Evolutionary conservation across 2,113 vertebrate species (phyloP).

Genomic region (Bucco capensis): DNA sequence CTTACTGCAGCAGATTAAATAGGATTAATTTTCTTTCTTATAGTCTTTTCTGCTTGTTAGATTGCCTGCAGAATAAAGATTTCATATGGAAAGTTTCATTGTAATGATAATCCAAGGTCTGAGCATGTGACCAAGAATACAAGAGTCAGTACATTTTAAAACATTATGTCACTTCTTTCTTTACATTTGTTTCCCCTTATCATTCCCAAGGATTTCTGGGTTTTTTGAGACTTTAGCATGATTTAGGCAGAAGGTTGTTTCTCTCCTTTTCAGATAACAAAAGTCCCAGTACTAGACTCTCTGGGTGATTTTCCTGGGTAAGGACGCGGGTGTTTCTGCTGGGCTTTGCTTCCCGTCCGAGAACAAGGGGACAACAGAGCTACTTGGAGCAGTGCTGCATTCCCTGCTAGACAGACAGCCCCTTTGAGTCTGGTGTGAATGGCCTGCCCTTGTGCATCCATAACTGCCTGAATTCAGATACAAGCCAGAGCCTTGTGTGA

Average conservation of each 20-base stretch:
- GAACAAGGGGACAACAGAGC: constrained; percentile 11
- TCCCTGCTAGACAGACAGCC: background rate
- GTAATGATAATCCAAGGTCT: background rate
- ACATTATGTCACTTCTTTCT: background rate
- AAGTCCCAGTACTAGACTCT: background rate
- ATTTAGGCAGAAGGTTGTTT: background rate
- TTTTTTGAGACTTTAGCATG: background rate
- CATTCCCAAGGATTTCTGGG: background rate
- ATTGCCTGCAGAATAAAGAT: background rate
- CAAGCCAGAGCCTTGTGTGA: background rate
- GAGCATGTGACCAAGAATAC: background rate
- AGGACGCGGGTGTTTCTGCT: background rate
- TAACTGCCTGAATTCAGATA: background rate
- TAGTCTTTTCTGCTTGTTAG: background rate
- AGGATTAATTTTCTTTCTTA: background rate
- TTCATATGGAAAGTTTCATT: background rate
- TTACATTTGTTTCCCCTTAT: background rate
- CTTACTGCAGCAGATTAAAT: background rate
- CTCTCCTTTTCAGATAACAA: background rate
- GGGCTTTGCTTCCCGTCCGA: background rate
- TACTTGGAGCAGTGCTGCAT: background rate
- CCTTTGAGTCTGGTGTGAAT: constrained; percentile 1
- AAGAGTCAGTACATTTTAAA: background rate
- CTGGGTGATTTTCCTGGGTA: background rate
- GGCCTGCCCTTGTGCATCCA: background rate